Base-by-base conservation (phyloP, 1,140 invertebrate species). In the Drosophila kanapiae region DNA sequence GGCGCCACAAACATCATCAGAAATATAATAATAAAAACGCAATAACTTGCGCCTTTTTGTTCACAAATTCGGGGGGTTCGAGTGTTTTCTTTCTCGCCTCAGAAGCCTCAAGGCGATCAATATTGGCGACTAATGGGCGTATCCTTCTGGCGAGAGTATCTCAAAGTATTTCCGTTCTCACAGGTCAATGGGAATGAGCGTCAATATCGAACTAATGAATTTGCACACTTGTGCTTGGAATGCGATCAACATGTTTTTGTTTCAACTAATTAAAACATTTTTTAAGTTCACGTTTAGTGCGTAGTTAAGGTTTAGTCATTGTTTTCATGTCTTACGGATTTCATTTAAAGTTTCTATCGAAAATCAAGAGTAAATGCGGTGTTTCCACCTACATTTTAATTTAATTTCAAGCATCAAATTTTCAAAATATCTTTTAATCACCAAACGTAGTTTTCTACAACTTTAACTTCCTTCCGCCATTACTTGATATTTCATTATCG, bases 41-140 rank as follows among this genome's bases (percentile, higher is more conserved):
- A 65, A 76, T 75, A 47, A 48, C 69, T 51, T 68, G 49, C 74
- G 31, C 35, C 33, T 38, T 75, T 48, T 70, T 67, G 72, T 47
- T 72, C 63, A 58, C 49, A 54, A 75, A 88, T 90, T 68, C 81
- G 85, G 84, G 84, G 84, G 84, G 85, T 88, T 90, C 68, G 68
- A 75, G 74, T 87, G 85, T 87, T 87, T 87, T 87, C 77, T 90
- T 87, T 87, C 47, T 23, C 23, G 23, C 23, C 23, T 49, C 31
- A 67, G 38, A 38, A 69, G 63, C 35, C 42, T 56, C 53, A 37
- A 38, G 33, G 56, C 75, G 63, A 47, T 60, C 23, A 53, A 59
- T 38, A 43, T 51, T 59, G 67, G 45, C 67, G 23, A 43, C 29
- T 49, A 43, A 37, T 60, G 70, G 70, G 37, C 16, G 13, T 23